Evolutionary conservation across 2,113 vertebrate genomes (phyloP).

Genomic region (Ivindomyrus marchei): DNA sequence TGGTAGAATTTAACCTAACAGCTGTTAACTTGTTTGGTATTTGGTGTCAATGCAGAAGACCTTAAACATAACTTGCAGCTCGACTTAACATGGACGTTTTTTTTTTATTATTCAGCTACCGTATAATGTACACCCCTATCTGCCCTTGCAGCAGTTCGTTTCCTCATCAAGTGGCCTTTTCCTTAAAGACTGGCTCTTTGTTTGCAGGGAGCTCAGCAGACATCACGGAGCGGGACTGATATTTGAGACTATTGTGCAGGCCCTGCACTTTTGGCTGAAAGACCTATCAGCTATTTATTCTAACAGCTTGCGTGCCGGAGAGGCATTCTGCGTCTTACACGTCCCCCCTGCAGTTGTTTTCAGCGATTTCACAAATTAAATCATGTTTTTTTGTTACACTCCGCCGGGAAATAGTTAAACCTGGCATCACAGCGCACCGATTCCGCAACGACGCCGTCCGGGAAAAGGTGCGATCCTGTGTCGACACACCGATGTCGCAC

Average conservation of each 20-base stretch:
- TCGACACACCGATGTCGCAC: neutral
- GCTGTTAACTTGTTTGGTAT: neutral
- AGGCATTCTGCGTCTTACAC: neutral
- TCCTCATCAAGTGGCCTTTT: conserved; percentile 45
- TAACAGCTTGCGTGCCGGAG: neutral
- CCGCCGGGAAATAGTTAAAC: neutral
- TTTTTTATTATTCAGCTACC: neutral
- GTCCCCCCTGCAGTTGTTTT: neutral
- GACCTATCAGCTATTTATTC: conserved; percentile 16
- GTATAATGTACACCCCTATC: neutral
- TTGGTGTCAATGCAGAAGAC: neutral
- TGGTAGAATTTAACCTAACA: neutral
- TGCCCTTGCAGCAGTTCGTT: conserved; percentile 24
- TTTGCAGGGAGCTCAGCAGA: conserved; percentile 46
- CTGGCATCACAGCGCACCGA: neutral
- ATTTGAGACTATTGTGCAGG: conserved; percentile 51
- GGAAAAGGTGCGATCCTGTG: neutral
- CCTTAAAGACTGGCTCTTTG: conserved; percentile 58
- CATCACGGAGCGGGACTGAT: conserved; percentile 41
- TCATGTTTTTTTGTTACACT: neutral
- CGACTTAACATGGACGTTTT: neutral
- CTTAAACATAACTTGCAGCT: neutral
- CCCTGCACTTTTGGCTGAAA: conserved; percentile 28
- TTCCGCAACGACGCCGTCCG: neutral
- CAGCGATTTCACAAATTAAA: neutral